These are phyloP conservation scores for Cosmorhoe ocellata DNA, from an alignment of 2,888 invertebrate genomes.

Conservation along the genomic window DNA sequence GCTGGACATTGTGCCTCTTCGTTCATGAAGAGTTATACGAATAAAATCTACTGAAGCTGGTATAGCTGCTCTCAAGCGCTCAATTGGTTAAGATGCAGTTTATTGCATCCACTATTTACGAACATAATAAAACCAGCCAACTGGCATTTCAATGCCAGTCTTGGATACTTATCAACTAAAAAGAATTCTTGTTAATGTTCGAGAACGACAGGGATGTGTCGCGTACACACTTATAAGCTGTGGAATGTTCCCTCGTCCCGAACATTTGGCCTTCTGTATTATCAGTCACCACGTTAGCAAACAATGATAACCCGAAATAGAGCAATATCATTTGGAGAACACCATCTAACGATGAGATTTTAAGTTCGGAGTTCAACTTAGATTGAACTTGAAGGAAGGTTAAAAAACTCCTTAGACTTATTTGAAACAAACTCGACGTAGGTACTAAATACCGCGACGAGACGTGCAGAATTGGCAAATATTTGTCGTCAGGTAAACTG, in stretches of 20 bases:
- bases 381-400: not conserved
- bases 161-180: not conserved
- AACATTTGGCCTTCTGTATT: constrained; percentile 40
- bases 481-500: constrained; percentile 70
- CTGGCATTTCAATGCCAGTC: not conserved
- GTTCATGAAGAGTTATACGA: constrained; percentile 19
- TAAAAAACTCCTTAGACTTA: not conserved
- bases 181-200: constrained; percentile 33
- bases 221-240: constrained; percentile 47
- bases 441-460: constrained; percentile 22
- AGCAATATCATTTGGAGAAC: constrained; percentile 32
- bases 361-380: not conserved
- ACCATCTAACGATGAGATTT: not conserved
- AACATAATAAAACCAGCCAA: constrained; percentile 1
- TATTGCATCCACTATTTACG: constrained; percentile 5
- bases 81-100: constrained; percentile 16
- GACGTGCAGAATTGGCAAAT: constrained; percentile 38
- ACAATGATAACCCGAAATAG: constrained; percentile 44
- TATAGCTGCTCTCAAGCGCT: constrained; percentile 8
- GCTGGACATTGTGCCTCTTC: constrained; percentile 17
- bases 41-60: constrained; percentile 7
- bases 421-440: constrained; percentile 15
- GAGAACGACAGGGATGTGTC: constrained; percentile 40
- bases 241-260: constrained; percentile 56
- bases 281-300: constrained; percentile 57